Base-by-base conservation (phyloP, 2,888 invertebrate genomes). In the Chloroclysta siterata region DNA sequence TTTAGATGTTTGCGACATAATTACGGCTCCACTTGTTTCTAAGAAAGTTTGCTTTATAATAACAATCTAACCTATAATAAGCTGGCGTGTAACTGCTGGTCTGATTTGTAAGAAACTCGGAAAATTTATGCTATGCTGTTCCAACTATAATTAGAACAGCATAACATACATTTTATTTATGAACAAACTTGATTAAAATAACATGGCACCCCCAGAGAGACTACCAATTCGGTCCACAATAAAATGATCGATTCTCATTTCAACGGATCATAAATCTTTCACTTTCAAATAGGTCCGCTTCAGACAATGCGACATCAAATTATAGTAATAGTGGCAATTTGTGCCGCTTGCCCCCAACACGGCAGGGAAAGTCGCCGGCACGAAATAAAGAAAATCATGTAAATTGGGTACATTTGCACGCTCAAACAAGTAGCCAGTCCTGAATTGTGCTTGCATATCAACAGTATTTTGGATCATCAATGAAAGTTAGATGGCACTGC, bases 331-430 rank as follows among this genome's bases (percentile, higher is more conserved):
- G 70, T 72, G 63, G 70, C 69, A 70, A 72, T 72, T 72, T 72
- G 70, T 64, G 65, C 54, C 63, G 70, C 61, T 66, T 68, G 68
- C 58, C 67, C 69, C 69, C 69, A 59, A 67, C 72, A 72, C 72
- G 72, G 52, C 63, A 72, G 72, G 55, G 72, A 72, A 72, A 72
- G 72, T 70, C 33, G 53, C 47, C 47, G 58, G 65, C 70, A 72
- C 70, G 72, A 69, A 72, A 72, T 72, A 68, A 66, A 70, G 72
- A 72, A 70, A 69, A 70, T 68, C 65, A 72, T 72, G 72, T 70
- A 72, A 70, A 69, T 70, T 70, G 69, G 67, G 68, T 68, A 57
- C 66, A 70, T 63, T 69, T 65, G 68, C 70, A 70, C 72, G 72
- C 70, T 65, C 69, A 62, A 65, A 59, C 58, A 66, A 55, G 47